phyloP scores from a whole-genome alignment of 2,113 vertebrate species.

The Sceloporus tristichus region DNA sequence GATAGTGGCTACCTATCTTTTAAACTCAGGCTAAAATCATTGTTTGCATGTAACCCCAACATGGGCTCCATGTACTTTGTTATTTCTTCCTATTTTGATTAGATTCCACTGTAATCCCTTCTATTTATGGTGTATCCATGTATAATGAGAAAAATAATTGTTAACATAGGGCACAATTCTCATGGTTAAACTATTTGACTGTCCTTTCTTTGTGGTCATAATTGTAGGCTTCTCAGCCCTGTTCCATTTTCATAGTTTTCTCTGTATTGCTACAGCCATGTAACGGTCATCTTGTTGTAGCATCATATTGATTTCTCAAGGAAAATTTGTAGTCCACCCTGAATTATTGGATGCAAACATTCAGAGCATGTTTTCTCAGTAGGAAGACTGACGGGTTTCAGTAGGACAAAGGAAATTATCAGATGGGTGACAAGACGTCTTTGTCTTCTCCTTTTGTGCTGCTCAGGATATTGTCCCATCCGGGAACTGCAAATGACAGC shows the following conservation, averaged over 20 bases:
- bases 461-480: too few relatives aligned
- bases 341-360: background rate
- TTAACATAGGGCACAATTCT: background rate
- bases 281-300: background rate
- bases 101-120: background rate
- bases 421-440: too few relatives aligned
- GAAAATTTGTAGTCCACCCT: background rate
- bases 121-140: background rate
- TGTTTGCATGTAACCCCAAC: background rate
- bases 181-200: background rate
- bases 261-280: background rate
- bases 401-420: background rate
- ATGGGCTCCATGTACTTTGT: background rate
- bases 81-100: background rate
- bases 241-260: background rate
- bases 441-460: too few relatives aligned
- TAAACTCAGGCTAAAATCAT: too few relatives aligned
- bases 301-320: background rate
- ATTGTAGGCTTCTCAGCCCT: background rate
- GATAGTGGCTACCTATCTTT: background rate
- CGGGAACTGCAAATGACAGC: too few relatives aligned
- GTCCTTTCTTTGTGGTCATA: background rate
- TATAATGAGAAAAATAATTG: background rate
- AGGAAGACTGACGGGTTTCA: background rate
- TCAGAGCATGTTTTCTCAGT: background rate